A percentile compares a stretch with the other conserved stretches of the same genome.
Conservation (phyloP, 2,113 vertebrate genomes). For the Muntiacus reevesi region DNA sequence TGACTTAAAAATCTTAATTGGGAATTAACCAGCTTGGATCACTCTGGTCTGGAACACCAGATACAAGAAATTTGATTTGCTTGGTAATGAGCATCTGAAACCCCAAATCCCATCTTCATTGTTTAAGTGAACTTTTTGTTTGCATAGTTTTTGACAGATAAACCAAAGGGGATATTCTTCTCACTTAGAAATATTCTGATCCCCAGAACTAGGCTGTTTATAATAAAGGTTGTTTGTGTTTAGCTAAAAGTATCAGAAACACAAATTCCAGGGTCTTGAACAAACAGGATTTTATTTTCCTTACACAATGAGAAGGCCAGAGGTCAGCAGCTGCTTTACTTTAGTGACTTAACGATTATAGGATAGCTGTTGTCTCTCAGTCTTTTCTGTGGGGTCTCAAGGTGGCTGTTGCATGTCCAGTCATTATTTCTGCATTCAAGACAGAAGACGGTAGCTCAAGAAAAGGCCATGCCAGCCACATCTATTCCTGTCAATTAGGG, state of each 20-base stretch:
- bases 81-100: conserved; percentile 1
- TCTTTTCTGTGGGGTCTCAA: neutral
- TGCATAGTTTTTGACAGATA: neutral
- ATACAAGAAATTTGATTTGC: neutral
- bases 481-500: neutral
- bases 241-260: neutral
- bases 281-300: neutral
- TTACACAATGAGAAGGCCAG: neutral
- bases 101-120: neutral
- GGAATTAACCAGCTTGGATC: neutral
- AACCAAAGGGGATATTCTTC: neutral
- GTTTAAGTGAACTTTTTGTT: neutral
- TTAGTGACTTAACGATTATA: neutral
- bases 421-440: neutral
- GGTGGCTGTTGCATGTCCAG: neutral
- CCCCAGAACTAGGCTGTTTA: neutral
- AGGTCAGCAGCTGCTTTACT: neutral
- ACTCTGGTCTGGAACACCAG: neutral
- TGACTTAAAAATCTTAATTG: neutral
- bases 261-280: neutral
- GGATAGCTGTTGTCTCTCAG: neutral
- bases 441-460: neutral
- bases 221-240: neutral
- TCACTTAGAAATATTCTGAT: neutral
- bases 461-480: neutral